A percentile compares a stretch with the other conserved stretches of the same genome.
phyloP scores from a whole-genome alignment of 2,113 vertebrate species.

The Oceanodroma tethys region DNA sequence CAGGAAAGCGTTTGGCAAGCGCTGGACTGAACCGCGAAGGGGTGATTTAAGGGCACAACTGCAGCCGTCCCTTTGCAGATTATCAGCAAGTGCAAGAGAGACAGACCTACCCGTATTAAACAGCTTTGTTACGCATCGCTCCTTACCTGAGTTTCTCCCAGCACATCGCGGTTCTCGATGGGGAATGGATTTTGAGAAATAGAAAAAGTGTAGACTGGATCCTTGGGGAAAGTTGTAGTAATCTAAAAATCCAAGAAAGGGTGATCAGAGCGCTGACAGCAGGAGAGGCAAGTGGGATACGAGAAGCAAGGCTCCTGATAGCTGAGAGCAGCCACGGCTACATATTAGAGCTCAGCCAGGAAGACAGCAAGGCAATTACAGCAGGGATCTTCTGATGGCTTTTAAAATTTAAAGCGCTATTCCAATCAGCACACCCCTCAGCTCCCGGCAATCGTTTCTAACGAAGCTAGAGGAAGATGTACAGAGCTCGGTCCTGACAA shows the following conservation, averaged over 20 bases:
- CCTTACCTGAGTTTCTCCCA: constrained; percentile 94
- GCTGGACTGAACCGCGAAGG: rapidly evolving
- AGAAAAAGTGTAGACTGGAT: constrained; percentile 95
- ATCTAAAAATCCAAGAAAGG: constrained; percentile 75
- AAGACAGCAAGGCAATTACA: background rate
- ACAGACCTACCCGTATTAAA: rapidly evolving
- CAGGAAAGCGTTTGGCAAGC: background rate
- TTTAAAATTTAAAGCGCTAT: background rate
- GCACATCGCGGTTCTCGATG: constrained; percentile 92
- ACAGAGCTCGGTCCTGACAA: background rate
- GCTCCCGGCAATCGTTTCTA: background rate
- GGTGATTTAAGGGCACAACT: background rate
- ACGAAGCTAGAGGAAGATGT: background rate
- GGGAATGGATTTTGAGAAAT: constrained; percentile 90
- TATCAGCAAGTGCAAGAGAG: rapidly evolving
- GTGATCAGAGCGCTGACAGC: background rate
- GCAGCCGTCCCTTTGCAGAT: background rate
- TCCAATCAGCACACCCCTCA: background rate
- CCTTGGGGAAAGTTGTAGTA: constrained; percentile 97
- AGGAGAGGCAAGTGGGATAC: background rate
- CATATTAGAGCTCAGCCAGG: background rate
- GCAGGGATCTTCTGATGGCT: background rate
- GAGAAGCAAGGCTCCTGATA: background rate
- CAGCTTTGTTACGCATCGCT: rapidly evolving
- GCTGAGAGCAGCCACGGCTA: background rate